Conservation (phyloP, 2,797 vertebrate genomes). For the Catharus ustulatus region DNA sequence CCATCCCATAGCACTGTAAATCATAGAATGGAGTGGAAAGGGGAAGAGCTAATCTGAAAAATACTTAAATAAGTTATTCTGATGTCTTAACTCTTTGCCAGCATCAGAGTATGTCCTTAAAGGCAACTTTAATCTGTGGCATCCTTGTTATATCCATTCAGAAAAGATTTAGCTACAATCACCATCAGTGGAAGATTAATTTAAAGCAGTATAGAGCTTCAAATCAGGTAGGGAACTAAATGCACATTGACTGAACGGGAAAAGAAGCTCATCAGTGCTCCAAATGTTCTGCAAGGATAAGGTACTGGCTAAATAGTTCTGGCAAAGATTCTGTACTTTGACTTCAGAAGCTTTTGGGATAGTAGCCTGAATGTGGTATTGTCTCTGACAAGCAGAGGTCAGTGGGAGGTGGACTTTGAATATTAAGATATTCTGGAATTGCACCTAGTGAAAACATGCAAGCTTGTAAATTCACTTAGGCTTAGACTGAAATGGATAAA, state of each 20-base stretch:
- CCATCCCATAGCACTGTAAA: not conserved
- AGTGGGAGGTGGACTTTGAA: fast-evolving
- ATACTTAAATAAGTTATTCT: not conserved
- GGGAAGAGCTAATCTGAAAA: not conserved
- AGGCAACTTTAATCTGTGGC: not conserved
- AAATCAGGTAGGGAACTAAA: not conserved
- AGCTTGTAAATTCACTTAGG: not conserved
- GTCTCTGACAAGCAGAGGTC: not conserved
- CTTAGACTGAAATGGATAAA: not conserved
- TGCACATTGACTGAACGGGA: not conserved
- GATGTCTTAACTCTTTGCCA: not conserved
- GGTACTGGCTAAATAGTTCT: not conserved
- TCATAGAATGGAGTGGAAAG: not conserved
- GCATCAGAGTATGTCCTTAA: not conserved
- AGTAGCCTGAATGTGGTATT: not conserved
- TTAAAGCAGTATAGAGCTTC: not conserved
- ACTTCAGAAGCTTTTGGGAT: not conserved
- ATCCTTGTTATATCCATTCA: not conserved
- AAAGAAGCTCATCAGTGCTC: not conserved
- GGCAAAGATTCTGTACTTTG: not conserved
- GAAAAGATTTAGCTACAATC: not conserved
- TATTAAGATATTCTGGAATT: not conserved
- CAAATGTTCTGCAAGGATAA: not conserved
- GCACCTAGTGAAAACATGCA: not conserved
- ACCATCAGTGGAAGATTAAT: not conserved